These are phyloP conservation scores for Erethizon dorsatum DNA, from an alignment of 2,797 vertebrate species.

Conservation along the genomic window DNA sequence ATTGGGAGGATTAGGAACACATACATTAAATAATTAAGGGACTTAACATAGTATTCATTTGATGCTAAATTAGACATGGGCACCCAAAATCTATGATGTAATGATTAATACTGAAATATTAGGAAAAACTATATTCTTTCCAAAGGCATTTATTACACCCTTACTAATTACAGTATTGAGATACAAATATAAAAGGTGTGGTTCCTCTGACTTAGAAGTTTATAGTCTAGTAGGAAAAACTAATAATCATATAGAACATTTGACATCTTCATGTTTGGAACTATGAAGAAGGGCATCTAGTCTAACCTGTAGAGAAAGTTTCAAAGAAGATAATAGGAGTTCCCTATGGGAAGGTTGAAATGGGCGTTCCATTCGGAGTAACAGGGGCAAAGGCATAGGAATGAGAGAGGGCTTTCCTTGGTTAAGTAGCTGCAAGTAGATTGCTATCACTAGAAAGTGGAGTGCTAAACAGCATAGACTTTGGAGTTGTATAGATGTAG, in stretches of 20 bases:
- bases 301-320: slow-evolving; percentile 48
- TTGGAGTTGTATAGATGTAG: not conserved
- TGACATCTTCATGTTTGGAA: not conserved
- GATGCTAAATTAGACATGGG: slow-evolving; percentile 62
- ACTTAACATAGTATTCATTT: slow-evolving; percentile 21
- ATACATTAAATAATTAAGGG: slow-evolving; percentile 6
- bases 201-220: slow-evolving; percentile 49
- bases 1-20: not conserved
- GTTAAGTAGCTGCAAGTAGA: not conserved
- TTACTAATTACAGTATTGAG: slow-evolving; percentile 33
- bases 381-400: not conserved
- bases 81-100: not conserved
- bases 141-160: not conserved
- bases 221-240: slow-evolving; percentile 23
- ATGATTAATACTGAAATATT: slow-evolving; percentile 36
- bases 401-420: slow-evolving; percentile 26
- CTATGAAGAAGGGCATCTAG: not conserved
- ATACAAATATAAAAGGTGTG: slow-evolving; percentile 23
- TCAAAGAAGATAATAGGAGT: slow-evolving; percentile 18
- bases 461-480: not conserved
- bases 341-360: not conserved
- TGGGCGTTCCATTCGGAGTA: not conserved
- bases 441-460: not conserved
- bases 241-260: slow-evolving; percentile 20
- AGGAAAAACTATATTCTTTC: slow-evolving; percentile 49